Base-by-base conservation (phyloP, 2,888 invertebrate genomes). In the Alloplasta piceator region DNA sequence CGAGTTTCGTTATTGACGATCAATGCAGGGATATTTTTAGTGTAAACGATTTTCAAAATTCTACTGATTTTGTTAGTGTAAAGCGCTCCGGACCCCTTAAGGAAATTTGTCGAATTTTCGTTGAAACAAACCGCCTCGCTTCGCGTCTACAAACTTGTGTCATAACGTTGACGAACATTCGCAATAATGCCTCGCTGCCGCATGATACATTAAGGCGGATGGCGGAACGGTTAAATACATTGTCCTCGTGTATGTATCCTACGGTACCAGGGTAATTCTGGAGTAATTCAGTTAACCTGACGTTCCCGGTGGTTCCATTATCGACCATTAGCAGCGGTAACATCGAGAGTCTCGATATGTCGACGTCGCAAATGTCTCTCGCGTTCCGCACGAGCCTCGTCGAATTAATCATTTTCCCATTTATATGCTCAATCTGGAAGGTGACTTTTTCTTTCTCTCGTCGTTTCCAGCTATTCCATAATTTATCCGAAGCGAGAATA, bases 271-370 rank as follows among this genome's bases (percentile, higher is more conserved):
- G 16, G 50, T 14, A 72, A 56, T 76, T 67, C 63, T 46, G 46
- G 60, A 76, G 74, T 90, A 90, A 91, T 89, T 89, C 80, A 82
- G 85, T 90, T 90, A 90, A 72, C 78, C 78, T 56, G 63, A 82
- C 85, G 84, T 84, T 26, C 83, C 78, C 77, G 80, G 84, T 76
- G 80, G 83, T 88, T 90, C 90, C 90, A 91, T 91, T 91, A 91
- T 89, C 89, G 89, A 86, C 87, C 88, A 91, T 91, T 90, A 90
- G 86, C 81, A 81, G 79, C 26, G 26, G 26, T 26, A 26, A 48
- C 4, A 52, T 7, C 43, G 41, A 71, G 10, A 73, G 84, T 82
- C 85, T 84, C 86, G 84, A 50, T 14, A 67, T 77, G 83, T 84
- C 84, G 82, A 84, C 76, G 84, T 81, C 75, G 68, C 73, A 26